phyloP scores from a whole-genome alignment of 2,888 invertebrate species.

The Lasioglossum zephyrum region DNA sequence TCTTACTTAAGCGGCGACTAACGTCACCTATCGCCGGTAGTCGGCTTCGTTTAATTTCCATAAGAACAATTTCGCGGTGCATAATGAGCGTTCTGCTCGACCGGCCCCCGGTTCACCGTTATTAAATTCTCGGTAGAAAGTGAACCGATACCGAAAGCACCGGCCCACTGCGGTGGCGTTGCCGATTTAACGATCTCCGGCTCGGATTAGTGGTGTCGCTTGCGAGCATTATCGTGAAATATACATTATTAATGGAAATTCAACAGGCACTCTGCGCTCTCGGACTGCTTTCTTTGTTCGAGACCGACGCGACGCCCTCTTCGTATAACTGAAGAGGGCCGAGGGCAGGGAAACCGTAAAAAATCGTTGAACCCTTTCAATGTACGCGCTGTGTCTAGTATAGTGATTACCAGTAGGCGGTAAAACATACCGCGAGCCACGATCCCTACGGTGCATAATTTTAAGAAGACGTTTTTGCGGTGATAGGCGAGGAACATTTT shows the following conservation, averaged over 20 bases:
- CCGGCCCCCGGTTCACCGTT: slow-evolving; percentile 56
- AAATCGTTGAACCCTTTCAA: slow-evolving; percentile 40
- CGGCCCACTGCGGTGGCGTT: slow-evolving; percentile 25
- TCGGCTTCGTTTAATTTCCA: slow-evolving; percentile 62
- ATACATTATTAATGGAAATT: slow-evolving; percentile 52
- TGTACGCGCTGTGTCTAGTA: slow-evolving; percentile 16
- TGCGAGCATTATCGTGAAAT: slow-evolving; percentile 48
- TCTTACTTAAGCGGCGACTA: slow-evolving; percentile 42
- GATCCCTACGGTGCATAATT: slow-evolving; percentile 49
- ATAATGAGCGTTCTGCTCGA: slow-evolving; percentile 64
- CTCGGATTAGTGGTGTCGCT: slow-evolving; percentile 47
- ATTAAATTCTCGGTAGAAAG: slow-evolving; percentile 67
- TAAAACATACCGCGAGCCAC: slow-evolving; percentile 42
- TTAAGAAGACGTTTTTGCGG: slow-evolving; percentile 34
- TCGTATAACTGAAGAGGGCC: background rate
- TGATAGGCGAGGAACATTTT: slow-evolving; percentile 20
- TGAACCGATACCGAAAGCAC: slow-evolving; percentile 55
- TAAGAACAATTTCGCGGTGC: slow-evolving; percentile 63
- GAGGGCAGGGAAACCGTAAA: background rate
- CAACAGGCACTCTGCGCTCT: slow-evolving; percentile 22
- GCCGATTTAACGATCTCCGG: slow-evolving; percentile 51
- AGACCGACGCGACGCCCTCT: background rate
- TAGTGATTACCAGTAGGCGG: slow-evolving; percentile 50
- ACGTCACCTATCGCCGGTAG: slow-evolving; percentile 52
- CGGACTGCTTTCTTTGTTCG: slow-evolving; percentile 17